Base-by-base conservation (phyloP, 2,888 invertebrate species). In the Drosophila acutilabella region DNA sequence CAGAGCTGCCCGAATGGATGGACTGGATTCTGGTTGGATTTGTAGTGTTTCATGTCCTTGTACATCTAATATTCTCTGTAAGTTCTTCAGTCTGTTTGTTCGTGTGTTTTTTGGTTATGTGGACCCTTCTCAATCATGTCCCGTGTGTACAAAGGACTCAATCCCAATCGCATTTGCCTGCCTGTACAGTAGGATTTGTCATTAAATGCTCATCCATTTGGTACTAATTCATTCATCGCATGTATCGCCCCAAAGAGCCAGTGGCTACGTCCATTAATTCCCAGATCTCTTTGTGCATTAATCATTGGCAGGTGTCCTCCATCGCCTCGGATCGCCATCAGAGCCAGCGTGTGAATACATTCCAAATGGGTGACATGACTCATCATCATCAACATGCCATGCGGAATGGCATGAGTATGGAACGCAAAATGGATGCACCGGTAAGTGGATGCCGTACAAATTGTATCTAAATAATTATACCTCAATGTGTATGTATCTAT, bases 21-120 rank as follows among this genome's bases (percentile, higher is more conserved):
- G 96, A 97, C 77, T 98, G 96, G 95, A 95, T 98, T 68, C 93
- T 99, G 76, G 97, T 97, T 4, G 96, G 96, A 7, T 98, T 96
- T 92, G 97, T 98, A 13, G 95, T 95, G 4, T 96, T 98, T 93
- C 97, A 99, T 91, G 96, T 98, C 50, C 91, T 97, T 64, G 95
- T 97, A 90, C 98, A 99, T 92, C 92, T 98, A 44, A 94, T 98
- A 61, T 94, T 97, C 70, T 96, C 97, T 91, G 97, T 97, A 93
- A 91, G 92, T 91, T 36, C 11, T 6, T 16, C 23, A 10, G 7
- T 8, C 8, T 40, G 13, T 26, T 44, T 44, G 56, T 13, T 30
- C 45, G 42, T 40, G 30, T 10, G 40, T 51, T 36, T 36, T 20
- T 33, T 10, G 50, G 50, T 10, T 18, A 8, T n/a, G 14, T 48